Base-by-base conservation (phyloP, 2,113 vertebrate genomes). In the Hippocampus zosterae region DNA sequence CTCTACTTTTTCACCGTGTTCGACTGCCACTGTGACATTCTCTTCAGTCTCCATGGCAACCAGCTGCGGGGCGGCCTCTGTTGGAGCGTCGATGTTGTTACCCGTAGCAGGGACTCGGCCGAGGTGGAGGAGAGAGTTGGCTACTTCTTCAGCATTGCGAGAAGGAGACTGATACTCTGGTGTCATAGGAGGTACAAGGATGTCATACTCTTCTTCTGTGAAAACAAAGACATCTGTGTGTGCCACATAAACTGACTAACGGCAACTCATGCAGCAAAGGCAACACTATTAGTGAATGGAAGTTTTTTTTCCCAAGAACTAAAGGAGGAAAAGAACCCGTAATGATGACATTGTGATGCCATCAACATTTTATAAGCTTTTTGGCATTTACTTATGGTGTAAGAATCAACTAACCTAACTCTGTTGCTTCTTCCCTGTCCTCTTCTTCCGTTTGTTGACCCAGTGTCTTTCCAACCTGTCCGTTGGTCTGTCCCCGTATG, bases 91-190 rank as follows among this genome's bases (percentile, higher is more conserved):
- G 77, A 29, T 73, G 62, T 25, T 6, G 33, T 55, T 65, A 52
- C 46, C 11, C 13, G 42, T 27, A 74, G 64, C 11, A 3, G 91
- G 93, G 65, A 92, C 89, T 78, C 91, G 92, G 81, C 94, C 93
- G 72, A 96, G 89, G 84, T 96, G 93, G 12, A 96, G 90, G 71
- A 97, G 94, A 55, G 96, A 96, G 79, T 93, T 93, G 78, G 94
- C 94, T 6, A 94, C 93, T 53, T 88, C 88, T 37, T 87, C 72
- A 0, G 73, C 29, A 19, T 76, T 70, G 59, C 70, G 81, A 18
- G 81, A 75, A 9, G 78, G 73, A 42, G 79, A 75, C 10, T 11
- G 71, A 25, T 29, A 48, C 69, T 82, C 77, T 68, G 72, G 8
- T 5, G 59, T 48, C 11, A 74, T 60, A 66, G 78, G 77, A 16